These are phyloP conservation scores for Antigone vipio DNA, from an alignment of 2,113 vertebrate species.

Conservation along the genomic window DNA sequence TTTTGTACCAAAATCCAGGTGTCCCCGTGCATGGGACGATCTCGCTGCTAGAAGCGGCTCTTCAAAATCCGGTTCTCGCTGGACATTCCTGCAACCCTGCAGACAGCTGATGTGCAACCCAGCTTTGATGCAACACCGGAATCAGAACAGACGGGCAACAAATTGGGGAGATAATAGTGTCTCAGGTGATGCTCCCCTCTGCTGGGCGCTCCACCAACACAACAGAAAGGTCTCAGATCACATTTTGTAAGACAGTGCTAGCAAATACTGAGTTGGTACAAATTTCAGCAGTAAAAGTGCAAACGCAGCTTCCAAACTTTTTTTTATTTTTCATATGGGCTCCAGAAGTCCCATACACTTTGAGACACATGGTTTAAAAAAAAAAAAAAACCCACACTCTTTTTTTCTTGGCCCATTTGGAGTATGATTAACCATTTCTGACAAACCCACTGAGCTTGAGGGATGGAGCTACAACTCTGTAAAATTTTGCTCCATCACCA, in stretches of 20 bases:
- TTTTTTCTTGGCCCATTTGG: not conserved
- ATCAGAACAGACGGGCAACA: not conserved
- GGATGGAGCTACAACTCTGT: not conserved
- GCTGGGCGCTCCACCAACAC: not conserved
- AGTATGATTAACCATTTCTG: constrained; percentile 59
- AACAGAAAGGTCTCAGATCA: not conserved
- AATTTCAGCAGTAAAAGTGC: not conserved
- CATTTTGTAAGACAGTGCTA: not conserved
- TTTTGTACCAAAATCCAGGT: not conserved
- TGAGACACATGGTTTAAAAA: not conserved
- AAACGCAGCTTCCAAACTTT: not conserved
- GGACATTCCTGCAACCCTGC: not conserved
- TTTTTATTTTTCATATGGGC: not conserved
- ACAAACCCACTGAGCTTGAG: constrained; percentile 57
- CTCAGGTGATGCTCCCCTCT: accelerated
- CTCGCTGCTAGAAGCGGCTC: not conserved
- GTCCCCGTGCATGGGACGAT: accelerated
- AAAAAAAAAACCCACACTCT: no score
- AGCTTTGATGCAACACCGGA: not conserved
- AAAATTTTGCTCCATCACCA: constrained; percentile 2
- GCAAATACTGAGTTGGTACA: not conserved
- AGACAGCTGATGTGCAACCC: not conserved
- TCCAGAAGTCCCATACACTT: not conserved
- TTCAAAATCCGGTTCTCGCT: not conserved
- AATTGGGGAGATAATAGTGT: accelerated